Conservation (phyloP, 2,888 invertebrate genomes). For the Koerneria pararmatus region DNA sequence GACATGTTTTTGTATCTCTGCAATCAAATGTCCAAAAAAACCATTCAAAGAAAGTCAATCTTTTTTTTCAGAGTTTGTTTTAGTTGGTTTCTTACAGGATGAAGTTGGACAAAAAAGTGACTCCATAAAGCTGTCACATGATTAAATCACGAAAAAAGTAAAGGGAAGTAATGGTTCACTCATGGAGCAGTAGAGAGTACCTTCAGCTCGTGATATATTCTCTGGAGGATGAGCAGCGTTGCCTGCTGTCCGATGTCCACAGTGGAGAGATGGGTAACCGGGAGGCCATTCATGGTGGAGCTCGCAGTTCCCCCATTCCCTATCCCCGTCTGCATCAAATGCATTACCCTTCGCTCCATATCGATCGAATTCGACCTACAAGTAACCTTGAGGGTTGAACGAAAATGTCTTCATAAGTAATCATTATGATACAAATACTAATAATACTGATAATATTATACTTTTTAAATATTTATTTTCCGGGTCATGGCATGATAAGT, state of each 20-base stretch:
- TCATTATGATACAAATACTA: conserved; percentile 1
- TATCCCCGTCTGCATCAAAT: conserved; percentile 25
- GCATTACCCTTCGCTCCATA: conserved; percentile 44
- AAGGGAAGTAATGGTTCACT: too few relatives aligned
- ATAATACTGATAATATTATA: neutral
- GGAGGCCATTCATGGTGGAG: neutral
- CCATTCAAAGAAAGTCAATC: too few relatives aligned
- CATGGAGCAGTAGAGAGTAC: too few relatives aligned
- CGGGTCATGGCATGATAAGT: too few relatives aligned
- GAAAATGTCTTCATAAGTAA: conserved; percentile 5
- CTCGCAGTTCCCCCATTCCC: conserved; percentile 17
- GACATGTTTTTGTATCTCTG: too few relatives aligned
- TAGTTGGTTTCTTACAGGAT: too few relatives aligned
- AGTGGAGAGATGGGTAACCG: conserved; percentile 21
- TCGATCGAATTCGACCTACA: conserved; percentile 46
- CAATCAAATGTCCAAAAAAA: too few relatives aligned
- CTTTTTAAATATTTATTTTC: too few relatives aligned
- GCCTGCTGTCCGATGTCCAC: conserved; percentile 51
- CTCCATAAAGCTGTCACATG: too few relatives aligned
- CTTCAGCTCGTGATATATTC: conserved; percentile 57
- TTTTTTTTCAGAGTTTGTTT: too few relatives aligned
- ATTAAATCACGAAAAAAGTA: too few relatives aligned
- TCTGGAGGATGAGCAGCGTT: conserved; percentile 49
- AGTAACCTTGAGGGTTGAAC: neutral
- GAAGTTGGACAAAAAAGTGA: too few relatives aligned